A percentile compares a stretch with the other conserved stretches of the same genome.
phyloP scores from a whole-genome alignment of 2,113 vertebrate genomes.

The Mus musculus region DNA sequence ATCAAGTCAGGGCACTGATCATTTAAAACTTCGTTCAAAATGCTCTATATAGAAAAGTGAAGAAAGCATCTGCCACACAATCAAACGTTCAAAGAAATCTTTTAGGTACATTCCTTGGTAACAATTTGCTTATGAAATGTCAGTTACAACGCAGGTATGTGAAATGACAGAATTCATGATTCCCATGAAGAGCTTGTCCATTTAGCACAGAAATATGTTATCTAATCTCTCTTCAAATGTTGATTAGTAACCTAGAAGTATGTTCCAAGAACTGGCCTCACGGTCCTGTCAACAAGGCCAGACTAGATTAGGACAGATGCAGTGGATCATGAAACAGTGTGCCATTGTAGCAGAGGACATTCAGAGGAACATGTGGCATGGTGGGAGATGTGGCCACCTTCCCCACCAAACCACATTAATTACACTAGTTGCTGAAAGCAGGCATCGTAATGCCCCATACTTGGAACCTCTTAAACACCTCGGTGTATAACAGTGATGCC shows the following conservation, averaged over 20 bases:
- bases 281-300: background rate
- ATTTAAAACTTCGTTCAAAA: background rate
- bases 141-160: background rate
- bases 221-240: conserved; percentile 31
- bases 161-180: conserved; percentile 44
- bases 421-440: background rate
- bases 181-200: background rate
- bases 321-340: background rate
- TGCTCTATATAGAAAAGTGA: background rate
- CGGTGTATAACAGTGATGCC: background rate
- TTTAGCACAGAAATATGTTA: background rate
- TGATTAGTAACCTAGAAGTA: conserved; percentile 8
- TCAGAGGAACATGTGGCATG: rapidly evolving
- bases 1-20: background rate
- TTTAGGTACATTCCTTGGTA: background rate
- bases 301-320: background rate
- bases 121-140: background rate
- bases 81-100: background rate
- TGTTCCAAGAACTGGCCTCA: background rate
- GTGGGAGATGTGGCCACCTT: background rate
- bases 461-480: background rate
- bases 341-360: background rate
- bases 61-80: background rate
- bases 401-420: background rate
- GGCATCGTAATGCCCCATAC: background rate